Evolutionary conservation across 2,888 invertebrate species (phyloP), one percentile per base, ranked within the genome.

Genomic region (Hydrotaea diabolus): DNA sequence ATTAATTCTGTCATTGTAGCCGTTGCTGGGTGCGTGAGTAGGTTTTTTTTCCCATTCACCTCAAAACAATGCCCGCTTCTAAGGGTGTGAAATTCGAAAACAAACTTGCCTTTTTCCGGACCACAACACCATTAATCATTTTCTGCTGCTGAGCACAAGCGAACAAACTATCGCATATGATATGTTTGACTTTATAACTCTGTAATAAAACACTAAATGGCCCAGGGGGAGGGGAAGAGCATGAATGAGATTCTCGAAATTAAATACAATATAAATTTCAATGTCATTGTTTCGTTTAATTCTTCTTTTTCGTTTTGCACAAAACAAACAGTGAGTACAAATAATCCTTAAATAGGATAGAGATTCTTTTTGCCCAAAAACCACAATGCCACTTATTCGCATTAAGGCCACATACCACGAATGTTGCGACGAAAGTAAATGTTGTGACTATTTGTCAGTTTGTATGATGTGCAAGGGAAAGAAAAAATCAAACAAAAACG

Each of bases 181-280:
- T 53, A 19, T 62, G 59, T 71, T 72, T 76, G 71, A 74, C 79
- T 79, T 76, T 57, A 76, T 55, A 43, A n/a, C 62, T 69, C 15
- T n/a, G 46, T n/a, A 76, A 72, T 76, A 74, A 78, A 74, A 15
- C 11, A 26, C 64, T 73, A 76, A 77, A 69, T 76, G 39, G 75
- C 39, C 79, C 2, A 74, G 53, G 66, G 9, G 76, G 79, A 80
- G 49, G 62, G 36, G 15, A n/a, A 55, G 36, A 66, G 23, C 4
- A 23, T 19, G 69, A 69, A 69, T 46, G 46, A 59, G 66, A 73
- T 59, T 76, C 66, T 66, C 7, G 13, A 64, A 82, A 82, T 59
- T 46, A 72, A 77, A 74, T 71, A 77, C 76, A 82, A 82, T 71
- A 76, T 57, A 73, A 82, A 82, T 81, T 77, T 85, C 80, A 80